Conservation (phyloP, 2,888 invertebrate species). For the Morpho helenor region DNA sequence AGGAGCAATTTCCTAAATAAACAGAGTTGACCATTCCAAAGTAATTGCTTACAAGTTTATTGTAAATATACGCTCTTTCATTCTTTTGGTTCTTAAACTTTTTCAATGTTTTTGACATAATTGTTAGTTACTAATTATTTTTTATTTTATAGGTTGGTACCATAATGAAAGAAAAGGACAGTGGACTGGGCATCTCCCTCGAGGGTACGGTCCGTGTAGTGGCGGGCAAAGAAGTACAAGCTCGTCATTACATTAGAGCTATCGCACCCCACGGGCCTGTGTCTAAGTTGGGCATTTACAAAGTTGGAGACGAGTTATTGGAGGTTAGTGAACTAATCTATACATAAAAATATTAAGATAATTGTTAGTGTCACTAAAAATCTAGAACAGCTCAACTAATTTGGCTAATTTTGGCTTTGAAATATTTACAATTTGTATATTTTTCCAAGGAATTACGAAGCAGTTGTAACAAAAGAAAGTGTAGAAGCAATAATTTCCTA, state of each 20-base stretch:
- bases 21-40: no score
- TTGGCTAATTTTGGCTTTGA: background rate
- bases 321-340: conserved; percentile 70
- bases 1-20: no score
- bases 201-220: conserved; percentile 95
- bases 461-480: no score
- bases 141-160: conserved; percentile 84
- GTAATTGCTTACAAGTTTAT: no score
- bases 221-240: conserved; percentile 91
- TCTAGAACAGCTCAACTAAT: no score
- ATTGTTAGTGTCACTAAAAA: no score
- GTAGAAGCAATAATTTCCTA: no score
- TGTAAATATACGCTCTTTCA: no score
- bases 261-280: conserved; percentile 94
- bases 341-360: background rate
- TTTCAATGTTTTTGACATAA: background rate
- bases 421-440: no score
- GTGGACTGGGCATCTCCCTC: conserved; percentile 93
- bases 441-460: no score
- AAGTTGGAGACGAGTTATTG: conserved; percentile 93
- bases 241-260: conserved; percentile 95
- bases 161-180: conserved; percentile 88
- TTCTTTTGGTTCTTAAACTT: background rate
- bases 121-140: background rate
- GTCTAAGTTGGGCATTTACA: conserved; percentile 85